phyloP scores from a whole-genome alignment of 2,888 invertebrate species.

The Lathronympha strigana region DNA sequence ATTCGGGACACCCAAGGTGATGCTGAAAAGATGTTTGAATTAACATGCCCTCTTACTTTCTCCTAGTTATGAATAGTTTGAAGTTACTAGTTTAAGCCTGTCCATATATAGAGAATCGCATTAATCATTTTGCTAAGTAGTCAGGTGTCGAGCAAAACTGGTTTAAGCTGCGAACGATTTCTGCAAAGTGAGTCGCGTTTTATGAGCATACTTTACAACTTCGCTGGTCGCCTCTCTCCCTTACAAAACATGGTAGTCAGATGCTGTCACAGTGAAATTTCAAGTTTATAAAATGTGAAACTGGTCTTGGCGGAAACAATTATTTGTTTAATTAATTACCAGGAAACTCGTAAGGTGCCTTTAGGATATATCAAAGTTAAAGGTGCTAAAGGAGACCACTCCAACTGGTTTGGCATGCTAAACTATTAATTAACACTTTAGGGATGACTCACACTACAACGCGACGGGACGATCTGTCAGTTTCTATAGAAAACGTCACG shows the following conservation, averaged over 20 bases:
- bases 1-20: slow-evolving; percentile 54
- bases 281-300: no score
- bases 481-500: no score
- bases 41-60: slow-evolving; percentile 14
- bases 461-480: no score
- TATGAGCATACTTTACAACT: no score
- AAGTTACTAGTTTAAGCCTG: slow-evolving; percentile 19
- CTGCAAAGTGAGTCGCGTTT: slow-evolving; percentile 11
- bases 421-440: no score
- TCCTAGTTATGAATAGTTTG: slow-evolving; percentile 19
- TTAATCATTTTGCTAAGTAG: slow-evolving; percentile 33
- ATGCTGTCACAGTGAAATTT: no score
- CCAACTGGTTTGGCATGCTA: no score
- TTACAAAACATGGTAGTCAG: no score
- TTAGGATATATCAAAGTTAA: no score
- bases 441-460: no score
- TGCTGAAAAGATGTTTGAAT: slow-evolving; percentile 35
- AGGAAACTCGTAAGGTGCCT: not conserved
- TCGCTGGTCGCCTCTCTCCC: no score
- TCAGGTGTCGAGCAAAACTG: slow-evolving; percentile 23
- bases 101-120: slow-evolving; percentile 23
- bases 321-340: not conserved
- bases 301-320: not conserved
- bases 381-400: no score
- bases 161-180: slow-evolving; percentile 23